A percentile compares a stretch with the other conserved stretches of the same genome.
These are phyloP conservation scores for Apoda limacodes DNA, from an alignment of 2,888 invertebrate species.

Conservation along the genomic window DNA sequence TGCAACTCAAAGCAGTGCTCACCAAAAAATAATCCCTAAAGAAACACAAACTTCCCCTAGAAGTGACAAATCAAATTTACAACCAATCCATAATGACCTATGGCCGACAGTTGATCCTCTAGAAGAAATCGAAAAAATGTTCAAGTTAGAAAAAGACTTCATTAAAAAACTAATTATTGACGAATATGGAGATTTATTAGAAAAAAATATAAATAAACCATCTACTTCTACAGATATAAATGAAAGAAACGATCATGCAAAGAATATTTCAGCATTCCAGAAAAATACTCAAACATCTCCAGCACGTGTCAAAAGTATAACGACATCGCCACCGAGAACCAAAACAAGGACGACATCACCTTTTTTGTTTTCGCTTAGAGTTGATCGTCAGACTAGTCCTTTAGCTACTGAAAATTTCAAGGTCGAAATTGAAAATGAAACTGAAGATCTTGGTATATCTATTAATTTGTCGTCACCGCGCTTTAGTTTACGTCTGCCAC, in stretches of 20 bases:
- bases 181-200: slow-evolving; percentile 52
- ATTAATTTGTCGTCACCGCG: slow-evolving; percentile 55
- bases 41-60: slow-evolving; percentile 59
- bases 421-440: slow-evolving; percentile 24
- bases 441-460: slow-evolving; percentile 40
- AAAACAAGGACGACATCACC: slow-evolving; percentile 60
- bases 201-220: slow-evolving; percentile 45
- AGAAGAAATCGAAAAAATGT: slow-evolving; percentile 47
- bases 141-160: slow-evolving; percentile 54
- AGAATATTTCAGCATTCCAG: slow-evolving; percentile 36
- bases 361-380: slow-evolving; percentile 29
- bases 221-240: slow-evolving; percentile 36
- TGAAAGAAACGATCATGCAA: slow-evolving; percentile 21
- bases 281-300: slow-evolving; percentile 64
- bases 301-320: slow-evolving; percentile 48
- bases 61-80: slow-evolving; percentile 30
- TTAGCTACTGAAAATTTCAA: slow-evolving; percentile 27
- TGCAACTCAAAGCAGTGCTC: slow-evolving; percentile 48
- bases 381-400: slow-evolving; percentile 53
- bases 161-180: slow-evolving; percentile 54
- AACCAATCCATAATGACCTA: slow-evolving; percentile 51
- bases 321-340: slow-evolving; percentile 56
- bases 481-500: slow-evolving; percentile 51
- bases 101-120: slow-evolving; percentile 45
- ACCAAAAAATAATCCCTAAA: slow-evolving; percentile 42